A percentile compares a stretch with the other conserved stretches of the same genome.
Conservation (phyloP, 2,797 vertebrate genomes). For the Esox lucius region DNA sequence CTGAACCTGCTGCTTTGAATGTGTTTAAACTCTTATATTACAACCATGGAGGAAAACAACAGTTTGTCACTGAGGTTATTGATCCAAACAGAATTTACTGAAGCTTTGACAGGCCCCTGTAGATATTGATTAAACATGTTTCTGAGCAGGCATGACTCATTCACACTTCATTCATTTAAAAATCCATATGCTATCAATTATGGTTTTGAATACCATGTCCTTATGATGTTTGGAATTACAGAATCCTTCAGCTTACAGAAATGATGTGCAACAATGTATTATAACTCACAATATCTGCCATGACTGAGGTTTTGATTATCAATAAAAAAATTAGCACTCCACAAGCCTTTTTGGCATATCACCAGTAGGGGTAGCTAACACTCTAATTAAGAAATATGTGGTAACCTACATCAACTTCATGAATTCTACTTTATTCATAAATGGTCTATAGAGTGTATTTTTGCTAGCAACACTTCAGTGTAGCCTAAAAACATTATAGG, state of each 20-base stretch:
- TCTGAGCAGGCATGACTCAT: not conserved
- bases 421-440: not conserved
- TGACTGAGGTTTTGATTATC: not conserved
- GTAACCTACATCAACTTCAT: not conserved
- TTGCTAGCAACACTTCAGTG: not conserved
- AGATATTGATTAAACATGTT: not conserved
- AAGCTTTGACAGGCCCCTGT: not conserved
- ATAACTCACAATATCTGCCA: not conserved
- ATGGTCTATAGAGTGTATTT: not conserved
- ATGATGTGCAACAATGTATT: not conserved
- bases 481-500: not conserved
- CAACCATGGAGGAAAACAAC: not conserved
- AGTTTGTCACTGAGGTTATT: slow-evolving; percentile 5
- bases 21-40: not conserved
- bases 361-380: slow-evolving; percentile 1
- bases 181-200: not conserved
- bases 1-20: not conserved
- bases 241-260: not conserved
- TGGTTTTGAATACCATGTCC: not conserved
- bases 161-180: not conserved
- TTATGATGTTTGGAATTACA: not conserved
- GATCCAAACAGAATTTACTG: not conserved
- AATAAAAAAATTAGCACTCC: not conserved
- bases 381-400: not conserved
- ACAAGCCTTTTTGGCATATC: not conserved